Base-by-base conservation (phyloP, 30 jellyfish, hydroid and myxozoan species). In the Rhopilema esculentum region DNA sequence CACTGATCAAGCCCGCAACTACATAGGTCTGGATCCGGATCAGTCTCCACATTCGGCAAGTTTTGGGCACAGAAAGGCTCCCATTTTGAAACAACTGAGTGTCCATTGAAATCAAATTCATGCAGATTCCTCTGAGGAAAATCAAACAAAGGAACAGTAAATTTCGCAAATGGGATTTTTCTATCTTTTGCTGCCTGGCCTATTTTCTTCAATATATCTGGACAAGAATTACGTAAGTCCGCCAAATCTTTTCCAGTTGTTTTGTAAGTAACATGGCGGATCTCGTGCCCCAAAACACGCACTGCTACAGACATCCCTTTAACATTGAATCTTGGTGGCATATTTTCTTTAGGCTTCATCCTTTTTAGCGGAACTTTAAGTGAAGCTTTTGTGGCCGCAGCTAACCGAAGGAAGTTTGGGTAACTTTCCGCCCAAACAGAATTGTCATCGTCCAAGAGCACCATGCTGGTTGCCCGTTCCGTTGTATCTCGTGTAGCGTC, bases 191-290 rank as follows among this genome's bases (percentile, higher is more conserved):
- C 94, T 1, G 79, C 84, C 64, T 86, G 89, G 8, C 94, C 85
- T 18, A 86, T n/a, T 64, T 77, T 85, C 29, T 71, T 65, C 51
- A 86, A 28, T 20, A 86, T 72, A 65, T 86, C 89, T 2, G 94
- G 94, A 49, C 89, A 75, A 15, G 94, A 75, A 31, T 89, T 30
- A 64, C 95, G 64, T 72, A 93, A 66, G 51, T 80, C 79, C 6
- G 94, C 97, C 67, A 93, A 68, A 70, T 93, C 98, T 72, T 93
- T 88, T 30, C 98, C 98, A 7, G 97, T 93, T 4, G 95, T 93
- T 63, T 77, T 72, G 75, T 93, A 90, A 0, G 98, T 93, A 66
- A 93, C 88, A 73, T 88, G 86, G 33, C 98, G 75, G 15, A 93
- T 93, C 79, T 86, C 98, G 69, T 93, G 96, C 30, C 98, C 98